Evolutionary conservation across 2,113 vertebrate genomes (phyloP), one percentile per base, ranked within the genome.

Genomic region (Hyperoodon ampullatus): DNA sequence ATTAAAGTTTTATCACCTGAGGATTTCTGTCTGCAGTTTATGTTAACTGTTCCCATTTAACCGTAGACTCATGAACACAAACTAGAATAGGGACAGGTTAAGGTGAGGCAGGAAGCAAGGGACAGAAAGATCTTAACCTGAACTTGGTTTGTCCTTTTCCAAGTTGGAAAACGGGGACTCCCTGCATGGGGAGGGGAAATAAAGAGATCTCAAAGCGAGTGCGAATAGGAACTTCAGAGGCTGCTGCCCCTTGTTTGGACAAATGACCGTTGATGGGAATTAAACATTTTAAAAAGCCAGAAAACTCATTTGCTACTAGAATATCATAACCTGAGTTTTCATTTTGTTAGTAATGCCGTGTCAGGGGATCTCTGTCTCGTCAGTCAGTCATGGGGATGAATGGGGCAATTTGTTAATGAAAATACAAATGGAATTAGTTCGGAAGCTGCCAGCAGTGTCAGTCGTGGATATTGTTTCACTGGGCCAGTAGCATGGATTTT

Each of bases 1-100:
- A 98, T 97, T 97, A 95, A 97, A 97, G 84, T 97, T 98, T 86
- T 96, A 96, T 97, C 98, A 98, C 86, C 90, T 94, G 84, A 87
- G 90, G 87, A 98, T 0, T 8, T 97, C 75, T 93, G 70, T 90
- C 83, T 97, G 89, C 47, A 88, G 88, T 39, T 98, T 95, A 93
- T 97, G 72, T 88, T 97, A 97, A 75, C 94, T 95, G 75, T 78
- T 96, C 84, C 30, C 1, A 0, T 97, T 98, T 96, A 97, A 88
- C 88, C 70, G 77, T 26, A 87, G 94, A 58, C 96, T 98, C 90
- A 55, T 71, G 63, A 97, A 83, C 55, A 92, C 91, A 58, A 87
- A 97, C 55, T 82, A 1, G 12, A 80, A 92, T 3, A 2, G 94
- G 68, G 70, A 87, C 42, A 84, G 71, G 72, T 94, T 88, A 93